A percentile compares a stretch with the other conserved stretches of the same genome.
Conservation (phyloP, 2,888 invertebrate genomes). For the Xanthorhoe designata region DNA sequence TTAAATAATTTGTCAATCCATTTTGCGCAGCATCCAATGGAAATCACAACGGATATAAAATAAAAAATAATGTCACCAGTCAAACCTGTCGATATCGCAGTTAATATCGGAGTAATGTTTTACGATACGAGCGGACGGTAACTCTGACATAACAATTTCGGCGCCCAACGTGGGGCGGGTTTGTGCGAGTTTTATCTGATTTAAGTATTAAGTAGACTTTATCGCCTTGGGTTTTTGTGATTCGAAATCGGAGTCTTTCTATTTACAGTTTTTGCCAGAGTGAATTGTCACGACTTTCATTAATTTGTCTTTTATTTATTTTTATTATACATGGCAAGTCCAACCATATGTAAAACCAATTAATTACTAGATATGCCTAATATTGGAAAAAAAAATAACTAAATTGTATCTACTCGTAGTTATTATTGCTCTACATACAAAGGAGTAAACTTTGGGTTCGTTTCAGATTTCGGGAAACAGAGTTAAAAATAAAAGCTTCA, state of each 20-base stretch:
- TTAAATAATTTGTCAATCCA: constrained; percentile 31
- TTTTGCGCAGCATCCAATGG: constrained; percentile 30
- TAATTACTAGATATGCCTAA: no score
- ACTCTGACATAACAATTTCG: constrained; percentile 45
- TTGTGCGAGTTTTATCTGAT: constrained; percentile 6
- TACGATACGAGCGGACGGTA: constrained; percentile 45
- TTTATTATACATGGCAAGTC: no score
- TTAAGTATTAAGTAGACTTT: background rate
- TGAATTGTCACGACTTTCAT: no score
- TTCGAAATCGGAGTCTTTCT: background rate
- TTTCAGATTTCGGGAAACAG: constrained; percentile 35
- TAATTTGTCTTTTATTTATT: no score
- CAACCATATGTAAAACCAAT: no score
- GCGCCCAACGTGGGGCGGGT: constrained; percentile 41
- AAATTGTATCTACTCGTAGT: background rate
- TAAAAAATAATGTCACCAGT: constrained; percentile 51
- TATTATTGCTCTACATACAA: background rate
- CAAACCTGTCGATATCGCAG: constrained; percentile 48
- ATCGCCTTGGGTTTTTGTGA: background rate
- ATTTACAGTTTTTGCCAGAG: background rate
- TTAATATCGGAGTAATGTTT: constrained; percentile 43
- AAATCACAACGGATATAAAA: constrained; percentile 31
- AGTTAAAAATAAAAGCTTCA: constrained; percentile 41
- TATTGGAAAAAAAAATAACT: no score
- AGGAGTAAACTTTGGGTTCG: background rate